A percentile compares a stretch with the other conserved stretches of the same genome.
These are phyloP conservation scores for Ianthella basta DNA, from an alignment of 37 sponge, comb jelly and placozoan genomes.

Conservation along the genomic window DNA sequence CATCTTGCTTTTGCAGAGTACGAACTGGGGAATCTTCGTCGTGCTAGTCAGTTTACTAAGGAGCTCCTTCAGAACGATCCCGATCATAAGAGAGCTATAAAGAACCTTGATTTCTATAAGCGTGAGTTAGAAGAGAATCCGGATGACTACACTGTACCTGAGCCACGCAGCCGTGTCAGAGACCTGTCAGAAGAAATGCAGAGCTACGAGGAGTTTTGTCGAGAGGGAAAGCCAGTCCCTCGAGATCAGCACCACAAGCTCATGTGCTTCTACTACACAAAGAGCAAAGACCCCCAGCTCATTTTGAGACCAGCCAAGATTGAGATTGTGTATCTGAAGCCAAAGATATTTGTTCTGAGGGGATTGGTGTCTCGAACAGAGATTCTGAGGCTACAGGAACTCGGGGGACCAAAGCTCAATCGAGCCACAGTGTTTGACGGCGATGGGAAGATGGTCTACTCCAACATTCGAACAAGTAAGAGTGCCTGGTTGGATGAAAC, in stretches of 20 bases:
- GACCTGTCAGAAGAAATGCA: constrained; percentile 25
- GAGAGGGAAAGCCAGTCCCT: constrained; percentile 59
- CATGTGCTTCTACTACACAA: constrained; percentile 76
- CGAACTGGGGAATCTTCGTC: constrained; percentile 68
- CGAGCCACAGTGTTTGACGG: constrained; percentile 73
- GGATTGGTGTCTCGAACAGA: constrained; percentile 69
- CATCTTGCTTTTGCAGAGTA: constrained; percentile 81
- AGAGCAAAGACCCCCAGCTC: constrained; percentile 64
- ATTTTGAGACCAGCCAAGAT: constrained; percentile 79
- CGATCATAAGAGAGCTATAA: constrained; percentile 53
- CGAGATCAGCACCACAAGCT: constrained; percentile 51
- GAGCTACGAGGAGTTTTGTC: constrained; percentile 72
- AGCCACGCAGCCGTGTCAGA: not conserved
- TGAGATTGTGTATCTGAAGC: constrained; percentile 73
- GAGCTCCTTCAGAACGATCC: constrained; percentile 81
- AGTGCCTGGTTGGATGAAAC: constrained; percentile 52
- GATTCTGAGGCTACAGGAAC: constrained; percentile 74
- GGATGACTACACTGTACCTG: constrained; percentile 19
- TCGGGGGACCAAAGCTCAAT: constrained; percentile 74
- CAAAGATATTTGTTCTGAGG: constrained; percentile 60
- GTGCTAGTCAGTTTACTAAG: constrained; percentile 62
- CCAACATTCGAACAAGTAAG: constrained; percentile 75
- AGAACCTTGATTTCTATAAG: constrained; percentile 66
- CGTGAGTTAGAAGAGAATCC: constrained; percentile 23
- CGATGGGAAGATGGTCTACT: constrained; percentile 56